Percentiles rank a stretch among this genome's conserved stretches.
These are phyloP conservation scores for Xenentodon cancila DNA, from an alignment of 2,797 vertebrate genomes.

Conservation along the genomic window DNA sequence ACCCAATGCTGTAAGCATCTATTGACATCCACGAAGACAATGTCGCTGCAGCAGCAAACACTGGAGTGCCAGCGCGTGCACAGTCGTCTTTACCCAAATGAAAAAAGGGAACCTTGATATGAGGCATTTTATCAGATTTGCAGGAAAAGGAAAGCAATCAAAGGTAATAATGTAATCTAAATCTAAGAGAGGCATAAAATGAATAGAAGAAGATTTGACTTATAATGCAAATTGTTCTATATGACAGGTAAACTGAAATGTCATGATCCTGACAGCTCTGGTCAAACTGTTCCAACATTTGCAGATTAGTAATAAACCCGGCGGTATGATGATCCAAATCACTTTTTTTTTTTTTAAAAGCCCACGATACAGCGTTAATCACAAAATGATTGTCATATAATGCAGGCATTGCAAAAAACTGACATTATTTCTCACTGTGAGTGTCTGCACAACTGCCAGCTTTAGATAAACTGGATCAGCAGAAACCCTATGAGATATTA, in stretches of 20 bases:
- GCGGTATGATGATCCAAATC: too few species aligned
- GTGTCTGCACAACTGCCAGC: background rate
- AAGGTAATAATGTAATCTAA: background rate
- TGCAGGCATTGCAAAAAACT: too few species aligned
- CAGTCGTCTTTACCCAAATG: background rate
- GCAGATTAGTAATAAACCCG: too few species aligned
- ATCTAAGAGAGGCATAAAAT: background rate
- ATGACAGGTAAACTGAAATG: background rate
- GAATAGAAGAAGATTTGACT: background rate
- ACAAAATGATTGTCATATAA: too few species aligned
- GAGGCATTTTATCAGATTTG: background rate
- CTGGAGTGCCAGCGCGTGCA: background rate
- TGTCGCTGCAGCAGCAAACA: background rate
- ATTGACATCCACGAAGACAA: background rate
- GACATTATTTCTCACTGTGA: background rate
- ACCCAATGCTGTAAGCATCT: background rate
- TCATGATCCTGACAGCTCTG: background rate
- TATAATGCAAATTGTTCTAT: background rate
- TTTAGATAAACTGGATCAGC: conserved; percentile 15
- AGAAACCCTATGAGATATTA: background rate
- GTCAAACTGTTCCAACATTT: too few species aligned
- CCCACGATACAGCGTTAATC: too few species aligned
- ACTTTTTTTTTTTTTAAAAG: too few species aligned
- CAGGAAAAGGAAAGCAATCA: background rate
- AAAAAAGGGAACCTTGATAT: background rate